A percentile compares a stretch with the other conserved stretches of the same genome.
Conservation (phyloP, 2,797 vertebrate species). For the Borostomias antarcticus region DNA sequence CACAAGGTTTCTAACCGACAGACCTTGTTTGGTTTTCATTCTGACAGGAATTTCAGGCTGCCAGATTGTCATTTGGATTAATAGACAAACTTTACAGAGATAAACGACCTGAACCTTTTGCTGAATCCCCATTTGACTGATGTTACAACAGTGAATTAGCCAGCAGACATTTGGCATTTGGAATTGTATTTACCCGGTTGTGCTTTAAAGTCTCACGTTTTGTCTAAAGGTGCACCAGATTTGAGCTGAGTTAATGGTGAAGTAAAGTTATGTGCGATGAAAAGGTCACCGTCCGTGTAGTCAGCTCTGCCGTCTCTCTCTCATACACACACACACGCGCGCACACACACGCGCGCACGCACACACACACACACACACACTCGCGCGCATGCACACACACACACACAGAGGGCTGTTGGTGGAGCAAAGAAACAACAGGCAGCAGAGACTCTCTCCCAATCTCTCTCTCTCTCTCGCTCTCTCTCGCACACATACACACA, state of each 20-base stretch:
- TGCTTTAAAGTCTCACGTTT: background rate
- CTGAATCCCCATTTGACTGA: background rate
- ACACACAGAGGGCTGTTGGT: no score
- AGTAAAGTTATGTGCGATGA: background rate
- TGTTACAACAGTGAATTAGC: background rate
- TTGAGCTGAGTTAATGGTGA: background rate
- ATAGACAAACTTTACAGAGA: background rate
- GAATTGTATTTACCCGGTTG: background rate
- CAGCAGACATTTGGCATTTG: background rate
- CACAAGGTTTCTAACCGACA: background rate
- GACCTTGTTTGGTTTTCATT: background rate
- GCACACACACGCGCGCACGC: background rate
- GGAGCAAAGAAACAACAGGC: no score
- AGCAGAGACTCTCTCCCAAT: no score
- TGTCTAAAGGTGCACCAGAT: background rate
- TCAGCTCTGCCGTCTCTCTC: background rate
- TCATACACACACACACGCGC: slow-evolving; percentile 1
- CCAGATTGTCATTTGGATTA: background rate
- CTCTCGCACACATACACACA: no score
- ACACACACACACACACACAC: slow-evolving; percentile 15
- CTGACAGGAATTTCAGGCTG: background rate
- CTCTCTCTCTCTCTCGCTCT: no score
- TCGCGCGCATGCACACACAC: slow-evolving; percentile 7
- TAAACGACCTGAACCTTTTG: background rate
- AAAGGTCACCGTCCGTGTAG: background rate